A percentile compares a stretch with the other conserved stretches of the same genome.
Evolutionary conservation across 2,888 invertebrate genomes (phyloP).

Genomic region (Yponomeuta plumbellus): DNA sequence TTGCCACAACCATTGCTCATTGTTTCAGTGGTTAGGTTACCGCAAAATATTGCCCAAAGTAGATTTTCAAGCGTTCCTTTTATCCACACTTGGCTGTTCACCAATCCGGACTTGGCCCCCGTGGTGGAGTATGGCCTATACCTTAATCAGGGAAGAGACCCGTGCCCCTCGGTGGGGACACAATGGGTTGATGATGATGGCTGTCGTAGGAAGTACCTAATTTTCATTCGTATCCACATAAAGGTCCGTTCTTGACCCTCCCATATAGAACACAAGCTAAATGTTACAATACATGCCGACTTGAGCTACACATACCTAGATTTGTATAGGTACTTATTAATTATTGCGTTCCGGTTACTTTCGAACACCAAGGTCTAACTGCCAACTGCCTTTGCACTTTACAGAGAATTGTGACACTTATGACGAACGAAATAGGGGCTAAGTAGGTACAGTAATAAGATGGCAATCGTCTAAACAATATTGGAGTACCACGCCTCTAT

Average conservation of each 20-base stretch:
- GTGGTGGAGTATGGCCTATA: too few relatives aligned
- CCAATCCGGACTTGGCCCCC: too few relatives aligned
- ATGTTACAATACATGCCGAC: constrained; percentile 31
- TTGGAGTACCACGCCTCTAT: neutral
- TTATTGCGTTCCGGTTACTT: constrained; percentile 58
- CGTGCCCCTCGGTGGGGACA: too few relatives aligned
- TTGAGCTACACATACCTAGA: constrained; percentile 28
- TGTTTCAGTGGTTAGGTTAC: too few relatives aligned
- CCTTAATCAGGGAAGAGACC: too few relatives aligned
- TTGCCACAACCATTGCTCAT: too few relatives aligned
- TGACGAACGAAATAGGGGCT: neutral
- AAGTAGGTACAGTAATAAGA: neutral
- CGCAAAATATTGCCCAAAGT: too few relatives aligned
- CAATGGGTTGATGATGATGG: too few relatives aligned
- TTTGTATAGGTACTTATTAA: constrained; percentile 16
- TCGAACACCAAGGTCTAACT: constrained; percentile 57
- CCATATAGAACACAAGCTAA: neutral
- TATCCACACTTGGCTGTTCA: too few relatives aligned
- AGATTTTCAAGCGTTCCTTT: too few relatives aligned
- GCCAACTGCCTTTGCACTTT: constrained; percentile 33
- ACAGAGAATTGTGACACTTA: constrained; percentile 6
- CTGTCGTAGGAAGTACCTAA: too few relatives aligned
- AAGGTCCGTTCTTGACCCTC: neutral
- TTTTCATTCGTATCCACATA: neutral
- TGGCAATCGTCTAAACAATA: neutral